Percentiles rank a stretch among this genome's conserved stretches.
phyloP scores from a whole-genome alignment of 2,113 vertebrate genomes.

The Columba livia region DNA sequence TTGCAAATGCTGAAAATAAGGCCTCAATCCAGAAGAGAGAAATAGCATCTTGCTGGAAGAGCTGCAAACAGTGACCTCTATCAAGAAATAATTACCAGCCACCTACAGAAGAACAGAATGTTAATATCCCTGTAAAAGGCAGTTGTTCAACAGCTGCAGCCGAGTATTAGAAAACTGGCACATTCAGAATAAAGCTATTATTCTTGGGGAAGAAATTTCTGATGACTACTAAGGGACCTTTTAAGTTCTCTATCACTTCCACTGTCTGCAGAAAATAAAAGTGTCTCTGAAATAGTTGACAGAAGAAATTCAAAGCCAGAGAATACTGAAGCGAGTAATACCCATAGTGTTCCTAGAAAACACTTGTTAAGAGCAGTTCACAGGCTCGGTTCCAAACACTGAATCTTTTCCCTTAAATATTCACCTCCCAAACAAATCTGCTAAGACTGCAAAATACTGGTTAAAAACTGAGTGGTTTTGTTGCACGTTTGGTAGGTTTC shows the following conservation, averaged over 20 bases:
- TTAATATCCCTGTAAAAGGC: background rate
- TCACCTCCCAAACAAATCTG: background rate
- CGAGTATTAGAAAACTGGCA: background rate
- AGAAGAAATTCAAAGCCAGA: background rate
- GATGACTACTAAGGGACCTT: background rate
- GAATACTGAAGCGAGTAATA: background rate
- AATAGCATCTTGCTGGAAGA: background rate
- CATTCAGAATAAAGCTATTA: background rate
- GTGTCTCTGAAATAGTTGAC: background rate
- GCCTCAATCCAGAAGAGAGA: background rate
- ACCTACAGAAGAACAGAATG: accelerated
- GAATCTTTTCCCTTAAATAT: background rate
- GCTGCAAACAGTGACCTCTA: background rate
- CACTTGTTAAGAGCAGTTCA: background rate
- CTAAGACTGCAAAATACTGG: background rate
- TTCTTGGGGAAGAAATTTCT: background rate
- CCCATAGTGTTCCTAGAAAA: accelerated
- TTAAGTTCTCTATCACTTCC: background rate
- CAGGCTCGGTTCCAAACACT: background rate
- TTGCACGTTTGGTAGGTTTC: background rate
- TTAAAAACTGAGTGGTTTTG: background rate
- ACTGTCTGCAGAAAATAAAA: background rate
- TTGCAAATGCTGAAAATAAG: background rate
- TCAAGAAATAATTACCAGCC: background rate
- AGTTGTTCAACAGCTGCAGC: background rate